Base-by-base conservation (phyloP, 2,888 invertebrate genomes). In the Coelinius sp. region DNA sequence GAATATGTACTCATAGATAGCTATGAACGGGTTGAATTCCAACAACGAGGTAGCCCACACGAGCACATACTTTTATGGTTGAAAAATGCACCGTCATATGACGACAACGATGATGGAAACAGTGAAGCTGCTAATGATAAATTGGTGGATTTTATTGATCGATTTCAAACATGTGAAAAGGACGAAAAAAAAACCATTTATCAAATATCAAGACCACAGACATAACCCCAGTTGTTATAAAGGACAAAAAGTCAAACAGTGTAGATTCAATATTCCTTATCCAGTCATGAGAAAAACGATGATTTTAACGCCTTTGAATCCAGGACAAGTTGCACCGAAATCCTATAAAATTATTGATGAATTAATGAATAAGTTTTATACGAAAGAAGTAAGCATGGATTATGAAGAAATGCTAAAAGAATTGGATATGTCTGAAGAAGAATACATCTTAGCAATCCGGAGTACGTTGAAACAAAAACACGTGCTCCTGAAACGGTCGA, bases 191-290 rank as follows among this genome's bases (percentile, higher is more conserved):
- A 75, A 79, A 72, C 74, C 76, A 10, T 80, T 78, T 70, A 78
- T 78, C 14, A 69, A 75, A 53, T 69, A 77, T 38, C 77, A 77
- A 71, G 78, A 73, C 24, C 82, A 83, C 68, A 74, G 74, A 7
- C 81, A 83, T 69, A 81, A 78, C 1, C 75, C 76, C 63, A 82
- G 79, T 1, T 83, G 82, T 68, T 77, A 78, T 62, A 82, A 81
- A 75, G 78, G 74, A 63, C 75, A 76, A 70, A 68, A 27, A 75
- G 22, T 64, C 31, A 77, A 78, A 73, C 74, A 79, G 71, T 82
- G 82, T 73, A 38, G 83, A 75, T 84, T 84, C 75, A 78, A 78
- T 17, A 80, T 81, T n/a, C 84, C 83, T 63, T 63, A 68, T 77
- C 52, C 67, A 35, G 38, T 75, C 20, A 59, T 66, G 71, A 73